These are phyloP conservation scores for Parus major DNA, from an alignment of 2,113 vertebrate genomes.

Conservation along the genomic window DNA sequence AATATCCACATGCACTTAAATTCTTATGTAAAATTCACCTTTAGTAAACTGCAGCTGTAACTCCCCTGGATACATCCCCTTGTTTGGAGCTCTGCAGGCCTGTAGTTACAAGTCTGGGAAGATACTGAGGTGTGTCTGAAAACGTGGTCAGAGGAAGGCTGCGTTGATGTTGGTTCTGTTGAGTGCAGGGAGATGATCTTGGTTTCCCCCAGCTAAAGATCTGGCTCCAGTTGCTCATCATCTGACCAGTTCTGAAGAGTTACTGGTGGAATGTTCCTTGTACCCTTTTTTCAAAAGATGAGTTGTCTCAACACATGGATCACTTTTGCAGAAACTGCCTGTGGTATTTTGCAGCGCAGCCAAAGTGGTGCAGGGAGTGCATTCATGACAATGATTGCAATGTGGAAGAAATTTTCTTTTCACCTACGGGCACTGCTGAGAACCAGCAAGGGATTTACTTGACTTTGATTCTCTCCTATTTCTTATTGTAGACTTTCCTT, in stretches of 20 bases:
- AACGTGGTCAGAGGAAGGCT: fast-evolving
- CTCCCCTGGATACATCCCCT: neutral
- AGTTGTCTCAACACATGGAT: conserved; percentile 9
- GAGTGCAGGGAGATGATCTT: neutral
- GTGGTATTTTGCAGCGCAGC: neutral
- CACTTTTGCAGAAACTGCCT: neutral
- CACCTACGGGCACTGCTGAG: conserved; percentile 46
- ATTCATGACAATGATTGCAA: conserved; percentile 28
- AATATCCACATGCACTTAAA: neutral
- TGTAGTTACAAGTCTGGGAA: neutral
- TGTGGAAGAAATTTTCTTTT: conserved; percentile 59
- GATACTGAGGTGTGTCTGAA: neutral
- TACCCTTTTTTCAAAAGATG: neutral
- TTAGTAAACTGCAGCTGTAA: neutral
- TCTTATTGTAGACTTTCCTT: conserved; percentile 18
- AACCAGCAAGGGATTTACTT: conserved; percentile 25
- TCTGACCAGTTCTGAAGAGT: neutral
- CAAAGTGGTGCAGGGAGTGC: neutral
- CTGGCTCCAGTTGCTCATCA: neutral
- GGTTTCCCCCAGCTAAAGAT: neutral
- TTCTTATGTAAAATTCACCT: neutral
- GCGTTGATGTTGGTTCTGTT: neutral
- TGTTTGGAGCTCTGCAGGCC: neutral
- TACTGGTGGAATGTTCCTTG: neutral
- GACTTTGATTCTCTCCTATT: conserved; percentile 42